phyloP scores from a whole-genome alignment of 1,140 invertebrate genomes.

The Andrena cerasifolii region DNA sequence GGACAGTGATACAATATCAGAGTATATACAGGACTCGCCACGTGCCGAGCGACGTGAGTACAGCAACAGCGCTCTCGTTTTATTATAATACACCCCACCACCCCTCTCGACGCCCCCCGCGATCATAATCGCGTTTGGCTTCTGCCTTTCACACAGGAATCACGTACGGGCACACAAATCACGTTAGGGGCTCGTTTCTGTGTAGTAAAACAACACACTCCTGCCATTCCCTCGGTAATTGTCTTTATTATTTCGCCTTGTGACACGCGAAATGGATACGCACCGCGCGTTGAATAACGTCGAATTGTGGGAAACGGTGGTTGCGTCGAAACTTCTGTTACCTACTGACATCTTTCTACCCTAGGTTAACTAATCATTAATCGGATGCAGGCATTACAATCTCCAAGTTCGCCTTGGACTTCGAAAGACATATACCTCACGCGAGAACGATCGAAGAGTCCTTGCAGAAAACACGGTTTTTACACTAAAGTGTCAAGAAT shows the following conservation, averaged over 20 bases:
- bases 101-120: constrained; percentile 35
- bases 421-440: too few species aligned
- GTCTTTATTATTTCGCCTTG: constrained; percentile 7
- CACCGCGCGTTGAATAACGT: neutral
- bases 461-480: too few species aligned
- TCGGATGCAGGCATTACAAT: too few species aligned
- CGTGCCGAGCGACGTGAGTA: constrained; percentile 75
- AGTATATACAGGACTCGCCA: constrained; percentile 71
- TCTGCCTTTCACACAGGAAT: constrained; percentile 74
- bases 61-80: constrained; percentile 68
- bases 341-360: too few species aligned
- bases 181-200: constrained; percentile 1
- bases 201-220: neutral
- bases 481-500: too few species aligned
- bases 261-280: neutral
- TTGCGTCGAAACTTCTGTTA: neutral
- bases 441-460: too few species aligned
- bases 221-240: neutral
- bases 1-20: constrained; percentile 74
- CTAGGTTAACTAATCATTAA: too few species aligned
- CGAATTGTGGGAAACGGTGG: neutral
- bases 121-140: constrained; percentile 80
- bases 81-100: constrained; percentile 72
- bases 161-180: constrained; percentile 57
- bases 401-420: too few species aligned